Evolutionary conservation across 2,888 invertebrate genomes (phyloP), one percentile per base, ranked within the genome.

Genomic region (Serripes groenlandicus): DNA sequence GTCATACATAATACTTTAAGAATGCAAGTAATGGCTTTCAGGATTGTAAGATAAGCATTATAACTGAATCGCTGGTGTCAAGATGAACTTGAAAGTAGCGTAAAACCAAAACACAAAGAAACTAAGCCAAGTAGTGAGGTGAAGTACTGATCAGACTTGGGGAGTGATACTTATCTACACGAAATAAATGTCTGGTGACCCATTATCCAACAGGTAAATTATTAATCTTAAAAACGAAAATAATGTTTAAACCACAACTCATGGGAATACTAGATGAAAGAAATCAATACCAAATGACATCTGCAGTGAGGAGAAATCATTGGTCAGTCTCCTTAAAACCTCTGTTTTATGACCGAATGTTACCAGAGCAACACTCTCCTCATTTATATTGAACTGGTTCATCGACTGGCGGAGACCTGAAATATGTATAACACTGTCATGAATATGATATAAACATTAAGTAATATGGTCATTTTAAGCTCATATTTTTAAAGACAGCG

Each of bases 331-430:
- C 34, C 34, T 34, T 3, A 35, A 3, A 26, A 66, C 66, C 4
- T 32, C 23, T 9, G 66, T 66, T 66, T 66, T 7, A 66, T 66
- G 66, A 23, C 66, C 66, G 34, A 66, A 66, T 18, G 66, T 66
- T 9, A 32, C 66, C 26, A 66, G 23, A 3, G 66, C 66, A 30
- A 66, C 34, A 66, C 26, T 21, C 34, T 66, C 66, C 9, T 66
- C 66, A 5, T 26, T 3, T 26, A 66, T 21, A 30, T 37, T 37
- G n/a, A n/a, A n/a, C n/a, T n/a, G n/a, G n/a, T n/a, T n/a, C n/a
- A n/a, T n/a, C n/a, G n/a, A n/a, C n/a, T n/a, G n/a, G n/a, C n/a
- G n/a, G n/a, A n/a, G n/a, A n/a, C n/a, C n/a, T n/a, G n/a, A n/a
- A n/a, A n/a, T n/a, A 11, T 42, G 42, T 42, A 11, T 11, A 42